phyloP scores from a whole-genome alignment of 2,797 vertebrate genomes.

The Aphelocoma californica region DNA sequence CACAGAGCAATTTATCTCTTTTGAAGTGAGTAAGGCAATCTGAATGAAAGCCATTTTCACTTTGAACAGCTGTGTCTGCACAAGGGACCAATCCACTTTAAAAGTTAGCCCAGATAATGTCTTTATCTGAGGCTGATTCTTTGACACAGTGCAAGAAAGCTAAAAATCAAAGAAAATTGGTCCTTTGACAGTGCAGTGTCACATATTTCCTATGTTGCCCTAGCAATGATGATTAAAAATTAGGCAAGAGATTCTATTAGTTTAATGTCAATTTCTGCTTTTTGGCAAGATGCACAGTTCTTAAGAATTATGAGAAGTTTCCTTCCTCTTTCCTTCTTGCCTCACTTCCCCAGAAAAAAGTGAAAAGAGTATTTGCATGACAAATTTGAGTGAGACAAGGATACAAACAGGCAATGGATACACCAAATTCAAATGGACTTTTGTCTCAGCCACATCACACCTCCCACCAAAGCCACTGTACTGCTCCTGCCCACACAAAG shows the following conservation, averaged over 20 bases:
- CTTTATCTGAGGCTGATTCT: background rate
- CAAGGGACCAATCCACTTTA: background rate
- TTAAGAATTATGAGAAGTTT: background rate
- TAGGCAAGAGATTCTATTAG: background rate
- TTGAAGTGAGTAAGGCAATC: background rate
- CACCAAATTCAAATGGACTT: background rate
- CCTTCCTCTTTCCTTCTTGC: background rate
- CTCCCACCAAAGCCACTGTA: background rate
- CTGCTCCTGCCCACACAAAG: background rate
- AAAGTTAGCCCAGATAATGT: background rate
- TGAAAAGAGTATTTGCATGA: background rate
- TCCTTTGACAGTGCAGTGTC: background rate
- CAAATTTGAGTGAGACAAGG: background rate
- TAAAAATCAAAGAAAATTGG: background rate
- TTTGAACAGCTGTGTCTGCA: background rate
- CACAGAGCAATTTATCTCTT: background rate
- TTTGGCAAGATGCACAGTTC: background rate
- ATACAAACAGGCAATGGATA: background rate
- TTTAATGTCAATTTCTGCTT: background rate
- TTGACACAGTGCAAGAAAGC: background rate
- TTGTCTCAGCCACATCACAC: background rate
- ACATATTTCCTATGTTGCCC: background rate
- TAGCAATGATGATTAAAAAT: background rate
- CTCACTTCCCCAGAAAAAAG: background rate
- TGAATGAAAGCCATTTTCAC: background rate